phyloP scores from a whole-genome alignment of 2,113 vertebrate species.

The Peromyscus maniculatus region DNA sequence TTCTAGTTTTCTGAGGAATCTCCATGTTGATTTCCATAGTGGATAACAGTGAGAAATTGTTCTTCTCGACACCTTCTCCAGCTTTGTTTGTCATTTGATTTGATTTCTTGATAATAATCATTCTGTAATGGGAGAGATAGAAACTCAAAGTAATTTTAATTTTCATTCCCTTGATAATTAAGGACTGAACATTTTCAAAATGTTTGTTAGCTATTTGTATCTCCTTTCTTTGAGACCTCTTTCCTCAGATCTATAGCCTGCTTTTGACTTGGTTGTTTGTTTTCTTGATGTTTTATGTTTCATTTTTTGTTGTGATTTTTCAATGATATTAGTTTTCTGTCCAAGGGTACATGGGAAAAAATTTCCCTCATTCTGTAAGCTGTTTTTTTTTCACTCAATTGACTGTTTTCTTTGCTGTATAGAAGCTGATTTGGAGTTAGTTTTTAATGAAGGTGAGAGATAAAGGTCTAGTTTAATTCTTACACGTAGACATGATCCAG shows the following conservation, averaged over 20 bases:
- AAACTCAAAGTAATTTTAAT: neutral
- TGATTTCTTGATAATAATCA: neutral
- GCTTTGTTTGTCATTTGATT: neutral
- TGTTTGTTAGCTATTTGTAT: neutral
- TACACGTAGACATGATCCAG: neutral
- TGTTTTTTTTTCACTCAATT: neutral
- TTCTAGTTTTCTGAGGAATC: neutral
- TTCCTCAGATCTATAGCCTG: neutral
- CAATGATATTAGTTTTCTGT: neutral
- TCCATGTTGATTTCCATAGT: neutral
- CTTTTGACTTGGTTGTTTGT: neutral
- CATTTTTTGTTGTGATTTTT: neutral
- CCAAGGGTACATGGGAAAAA: neutral
- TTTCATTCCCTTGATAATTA: neutral
- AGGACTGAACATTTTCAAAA: neutral
- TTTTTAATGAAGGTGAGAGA: neutral
- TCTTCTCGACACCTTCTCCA: neutral
- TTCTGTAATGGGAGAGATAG: neutral
- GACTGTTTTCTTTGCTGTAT: neutral
- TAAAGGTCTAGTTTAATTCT: neutral
- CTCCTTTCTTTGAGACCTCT: neutral
- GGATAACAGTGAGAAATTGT: too few species aligned
- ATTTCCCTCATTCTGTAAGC: neutral
- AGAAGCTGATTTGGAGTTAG: neutral
- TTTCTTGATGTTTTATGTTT: neutral